A percentile compares a stretch with the other conserved stretches of the same genome.
Conservation (phyloP, 2,113 vertebrate genomes). For the Toxotes chatareus region DNA sequence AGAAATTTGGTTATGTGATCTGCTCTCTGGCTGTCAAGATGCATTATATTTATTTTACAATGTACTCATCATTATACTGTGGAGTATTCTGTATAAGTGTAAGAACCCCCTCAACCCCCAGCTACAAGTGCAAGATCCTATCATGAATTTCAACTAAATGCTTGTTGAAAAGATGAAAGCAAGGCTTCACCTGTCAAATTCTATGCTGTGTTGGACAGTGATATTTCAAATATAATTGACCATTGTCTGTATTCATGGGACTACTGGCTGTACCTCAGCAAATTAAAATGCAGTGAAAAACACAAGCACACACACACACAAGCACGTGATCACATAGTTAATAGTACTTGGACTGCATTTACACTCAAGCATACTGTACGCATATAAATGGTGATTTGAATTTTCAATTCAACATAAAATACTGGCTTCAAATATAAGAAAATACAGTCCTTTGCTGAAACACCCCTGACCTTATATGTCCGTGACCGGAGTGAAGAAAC, state of each 20-base stretch:
- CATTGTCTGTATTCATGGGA: slow-evolving; percentile 15
- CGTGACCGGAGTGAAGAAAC: background rate
- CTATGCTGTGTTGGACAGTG: slow-evolving; percentile 2
- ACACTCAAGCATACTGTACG: background rate
- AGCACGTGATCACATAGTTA: background rate
- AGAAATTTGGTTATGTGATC: background rate
- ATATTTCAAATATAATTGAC: slow-evolving; percentile 12
- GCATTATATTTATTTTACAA: background rate
- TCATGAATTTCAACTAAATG: slow-evolving; percentile 26
- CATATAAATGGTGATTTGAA: background rate
- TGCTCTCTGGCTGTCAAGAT: background rate
- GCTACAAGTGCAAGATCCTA: background rate
- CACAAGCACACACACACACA: background rate
- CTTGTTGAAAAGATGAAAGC: slow-evolving; percentile 20
- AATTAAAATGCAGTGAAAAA: slow-evolving; percentile 13
- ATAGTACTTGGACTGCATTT: background rate
- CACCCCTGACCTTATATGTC: background rate
- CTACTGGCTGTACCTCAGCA: background rate
- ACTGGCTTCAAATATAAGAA: background rate
- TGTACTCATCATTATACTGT: background rate
- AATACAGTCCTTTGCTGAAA: background rate
- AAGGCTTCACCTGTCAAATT: slow-evolving; percentile 13
- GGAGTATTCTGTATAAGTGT: background rate
- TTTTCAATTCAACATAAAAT: slow-evolving; percentile 7
- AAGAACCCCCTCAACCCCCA: background rate